Evolutionary conservation across 1,140 invertebrate species (phyloP).

Genomic region (Probaryconus sp.): DNA sequence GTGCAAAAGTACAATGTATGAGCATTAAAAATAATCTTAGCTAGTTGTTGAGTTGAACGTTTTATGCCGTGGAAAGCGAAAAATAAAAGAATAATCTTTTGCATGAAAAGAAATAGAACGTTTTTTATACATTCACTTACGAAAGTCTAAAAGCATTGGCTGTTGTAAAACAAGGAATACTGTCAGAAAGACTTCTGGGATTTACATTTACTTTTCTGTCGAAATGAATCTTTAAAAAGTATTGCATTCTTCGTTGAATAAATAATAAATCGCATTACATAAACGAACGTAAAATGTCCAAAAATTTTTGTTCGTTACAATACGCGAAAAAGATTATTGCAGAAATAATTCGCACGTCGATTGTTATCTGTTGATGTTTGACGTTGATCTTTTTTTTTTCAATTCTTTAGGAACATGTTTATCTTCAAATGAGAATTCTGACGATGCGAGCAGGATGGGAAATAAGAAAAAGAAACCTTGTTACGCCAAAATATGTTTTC

Average conservation of each 20-base stretch:
- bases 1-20: too few species aligned
- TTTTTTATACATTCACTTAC: conserved; percentile 33
- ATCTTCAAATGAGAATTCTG: conserved; percentile 1
- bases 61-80: background rate
- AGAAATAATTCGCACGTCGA: too few species aligned
- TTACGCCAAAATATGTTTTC: conserved; percentile 17
- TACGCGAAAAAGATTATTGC: background rate
- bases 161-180: conserved; percentile 18
- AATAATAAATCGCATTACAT: conserved; percentile 27
- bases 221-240: conserved; percentile 42
- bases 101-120: background rate
- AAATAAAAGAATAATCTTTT: conserved; percentile 3
- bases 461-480: background rate
- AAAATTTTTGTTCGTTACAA: too few species aligned
- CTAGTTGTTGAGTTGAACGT: background rate
- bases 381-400: too few species aligned
- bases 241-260: conserved; percentile 22
- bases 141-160: conserved; percentile 37
- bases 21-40: too few species aligned
- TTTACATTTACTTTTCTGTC: conserved; percentile 37
- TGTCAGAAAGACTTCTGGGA: conserved; percentile 6
- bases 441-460: background rate
- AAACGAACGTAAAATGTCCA: background rate
- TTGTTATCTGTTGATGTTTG: too few species aligned
- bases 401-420: too few species aligned